A percentile compares a stretch with the other conserved stretches of the same genome.
These are phyloP conservation scores for Polypedilum vanderplanki DNA, from an alignment of 1,140 invertebrate species.

Conservation along the genomic window DNA sequence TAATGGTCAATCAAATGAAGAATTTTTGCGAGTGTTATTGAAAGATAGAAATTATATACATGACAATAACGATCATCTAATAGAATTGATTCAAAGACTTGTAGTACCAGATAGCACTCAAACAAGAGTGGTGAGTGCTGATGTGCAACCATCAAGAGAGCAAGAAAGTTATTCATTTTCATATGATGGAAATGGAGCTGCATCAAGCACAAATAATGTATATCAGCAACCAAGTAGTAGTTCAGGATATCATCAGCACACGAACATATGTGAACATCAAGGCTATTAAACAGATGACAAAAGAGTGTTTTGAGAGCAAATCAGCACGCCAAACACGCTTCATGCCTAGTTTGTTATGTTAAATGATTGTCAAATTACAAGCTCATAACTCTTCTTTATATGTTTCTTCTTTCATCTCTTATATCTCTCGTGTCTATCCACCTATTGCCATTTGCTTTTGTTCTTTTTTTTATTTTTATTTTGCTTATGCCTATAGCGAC, in stretches of 20 bases:
- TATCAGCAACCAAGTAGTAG: background rate
- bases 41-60: background rate
- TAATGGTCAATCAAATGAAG: constrained; percentile 21
- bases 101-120: background rate
- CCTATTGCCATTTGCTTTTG: background rate
- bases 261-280: background rate
- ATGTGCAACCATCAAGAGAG: background rate
- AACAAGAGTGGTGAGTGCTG: background rate
- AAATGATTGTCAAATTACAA: constrained; percentile 28
- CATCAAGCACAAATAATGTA: background rate
- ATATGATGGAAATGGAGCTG: constrained; percentile 7
- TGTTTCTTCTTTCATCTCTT: background rate
- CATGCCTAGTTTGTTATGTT: constrained; percentile 23
- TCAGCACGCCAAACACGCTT: background rate
- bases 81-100: constrained; percentile 12
- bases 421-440: background rate
- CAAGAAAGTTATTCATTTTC: constrained; percentile 16
- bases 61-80: background rate
- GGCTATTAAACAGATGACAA: background rate
- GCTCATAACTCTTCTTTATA: constrained; percentile 5
- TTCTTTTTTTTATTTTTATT: background rate
- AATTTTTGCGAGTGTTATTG: background rate
- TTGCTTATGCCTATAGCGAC: background rate
- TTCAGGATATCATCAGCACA: constrained; percentile 10
- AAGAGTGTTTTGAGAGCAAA: background rate